Evolutionary conservation across 2,888 invertebrate genomes (phyloP).

Genomic region (Encarsia formosa): DNA sequence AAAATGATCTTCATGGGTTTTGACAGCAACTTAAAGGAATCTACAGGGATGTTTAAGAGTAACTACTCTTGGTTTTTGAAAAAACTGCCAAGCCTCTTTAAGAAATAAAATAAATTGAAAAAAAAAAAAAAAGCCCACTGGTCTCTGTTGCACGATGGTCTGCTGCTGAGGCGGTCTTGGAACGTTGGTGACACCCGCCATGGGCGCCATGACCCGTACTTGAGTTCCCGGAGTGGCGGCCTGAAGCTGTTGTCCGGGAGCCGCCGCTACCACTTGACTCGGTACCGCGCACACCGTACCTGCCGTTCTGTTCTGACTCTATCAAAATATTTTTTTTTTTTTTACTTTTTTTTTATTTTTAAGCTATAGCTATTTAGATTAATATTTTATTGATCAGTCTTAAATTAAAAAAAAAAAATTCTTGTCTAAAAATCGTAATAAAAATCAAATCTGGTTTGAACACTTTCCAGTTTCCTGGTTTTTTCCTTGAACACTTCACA

Average conservation of each 20-base stretch:
- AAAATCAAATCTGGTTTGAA: no score
- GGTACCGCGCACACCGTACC: conserved; percentile 33
- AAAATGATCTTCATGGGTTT: no score
- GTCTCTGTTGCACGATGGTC: conserved; percentile 56
- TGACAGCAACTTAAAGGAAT: no score
- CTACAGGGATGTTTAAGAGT: no score
- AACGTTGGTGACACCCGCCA: conserved; percentile 48
- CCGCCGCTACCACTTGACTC: conserved; percentile 21
- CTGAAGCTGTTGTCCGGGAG: conserved; percentile 12
- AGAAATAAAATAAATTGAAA: no score
- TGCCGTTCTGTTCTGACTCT: conserved; percentile 56
- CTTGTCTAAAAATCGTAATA: background rate
- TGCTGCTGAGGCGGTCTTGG: conserved; percentile 56
- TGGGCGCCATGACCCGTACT: conserved; percentile 61
- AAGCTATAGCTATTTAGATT: no score
- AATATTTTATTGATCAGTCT: no score
- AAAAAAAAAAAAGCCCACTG: conserved; percentile 53
- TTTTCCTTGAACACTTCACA: no score
- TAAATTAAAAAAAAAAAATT: conserved; percentile 1
- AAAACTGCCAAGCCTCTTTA: no score
- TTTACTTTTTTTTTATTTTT: no score
- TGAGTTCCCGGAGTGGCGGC: conserved; percentile 51
- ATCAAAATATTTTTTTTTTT: conserved; percentile 37
- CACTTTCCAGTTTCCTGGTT: no score
- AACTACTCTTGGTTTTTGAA: no score